Percentiles rank a stretch among this genome's conserved stretches.
These are phyloP conservation scores for Hippocampus zosterae DNA, from an alignment of 2,113 vertebrate species.

Conservation along the genomic window DNA sequence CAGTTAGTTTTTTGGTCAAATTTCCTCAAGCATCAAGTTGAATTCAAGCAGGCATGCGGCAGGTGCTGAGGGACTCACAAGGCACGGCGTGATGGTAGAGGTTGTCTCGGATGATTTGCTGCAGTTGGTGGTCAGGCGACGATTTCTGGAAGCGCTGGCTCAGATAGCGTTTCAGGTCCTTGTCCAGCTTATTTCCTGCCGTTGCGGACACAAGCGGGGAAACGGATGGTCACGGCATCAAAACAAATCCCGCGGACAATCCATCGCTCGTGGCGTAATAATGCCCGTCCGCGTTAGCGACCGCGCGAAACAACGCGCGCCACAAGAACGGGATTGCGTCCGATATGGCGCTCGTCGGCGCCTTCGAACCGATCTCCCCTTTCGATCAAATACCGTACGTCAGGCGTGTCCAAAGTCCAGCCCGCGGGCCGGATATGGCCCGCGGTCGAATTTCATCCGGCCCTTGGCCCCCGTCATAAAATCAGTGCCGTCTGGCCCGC, in stretches of 20 bases:
- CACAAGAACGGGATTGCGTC: no score
- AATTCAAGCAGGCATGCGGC: background rate
- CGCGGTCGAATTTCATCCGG: no score
- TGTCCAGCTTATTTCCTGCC: constrained; percentile 89
- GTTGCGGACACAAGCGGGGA: constrained; percentile 55
- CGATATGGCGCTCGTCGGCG: no score
- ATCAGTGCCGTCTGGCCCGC: no score
- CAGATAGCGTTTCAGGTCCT: constrained; percentile 92
- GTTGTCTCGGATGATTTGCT: constrained; percentile 95
- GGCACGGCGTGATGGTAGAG: constrained; percentile 98
- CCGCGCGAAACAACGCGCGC: no score
- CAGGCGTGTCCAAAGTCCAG: no score
- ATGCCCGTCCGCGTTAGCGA: no score
- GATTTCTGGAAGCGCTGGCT: constrained; percentile 97
- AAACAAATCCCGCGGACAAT: constrained; percentile 1
- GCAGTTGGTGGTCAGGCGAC: constrained; percentile 89
- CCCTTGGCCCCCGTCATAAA: no score
- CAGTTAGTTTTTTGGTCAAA: background rate
- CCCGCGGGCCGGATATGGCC: no score
- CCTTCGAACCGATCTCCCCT: no score
- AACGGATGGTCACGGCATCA: constrained; percentile 24
- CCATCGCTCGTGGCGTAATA: background rate
- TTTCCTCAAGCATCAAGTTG: background rate
- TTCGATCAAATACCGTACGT: no score
- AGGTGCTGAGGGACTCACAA: constrained; percentile 81